Conservation (phyloP, 1,140 invertebrate species). For the Drosophila yakuba region DNA sequence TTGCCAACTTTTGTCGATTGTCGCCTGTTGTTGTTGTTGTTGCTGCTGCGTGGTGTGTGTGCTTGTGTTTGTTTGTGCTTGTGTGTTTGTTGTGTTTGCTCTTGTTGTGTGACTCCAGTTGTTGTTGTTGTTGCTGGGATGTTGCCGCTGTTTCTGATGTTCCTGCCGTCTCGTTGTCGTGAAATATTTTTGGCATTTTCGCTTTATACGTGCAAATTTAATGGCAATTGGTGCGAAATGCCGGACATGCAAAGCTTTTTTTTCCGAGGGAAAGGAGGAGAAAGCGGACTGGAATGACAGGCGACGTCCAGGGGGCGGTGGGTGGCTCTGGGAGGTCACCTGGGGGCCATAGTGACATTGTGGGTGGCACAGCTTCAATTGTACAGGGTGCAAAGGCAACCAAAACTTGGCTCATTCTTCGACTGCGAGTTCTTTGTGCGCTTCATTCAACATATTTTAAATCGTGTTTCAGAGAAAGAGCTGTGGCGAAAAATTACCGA, state of each 20-base stretch:
- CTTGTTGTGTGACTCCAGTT: constrained; percentile 34
- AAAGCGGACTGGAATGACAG: constrained; percentile 25
- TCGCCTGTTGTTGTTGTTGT: constrained; percentile 67
- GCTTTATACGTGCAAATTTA: constrained; percentile 80
- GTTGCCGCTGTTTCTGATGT: constrained; percentile 17
- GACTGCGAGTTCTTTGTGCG: constrained; percentile 20
- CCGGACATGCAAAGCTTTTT: constrained; percentile 72
- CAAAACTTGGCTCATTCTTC: constrained; percentile 16
- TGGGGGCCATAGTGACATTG: constrained; percentile 22
- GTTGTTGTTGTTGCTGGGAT: constrained; percentile 23
- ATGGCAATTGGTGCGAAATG: constrained; percentile 82
- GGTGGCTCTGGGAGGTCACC: not conserved
- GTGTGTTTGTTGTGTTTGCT: constrained; percentile 40
- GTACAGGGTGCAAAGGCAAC: constrained; percentile 46
- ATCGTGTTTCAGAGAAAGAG: constrained; percentile 18
- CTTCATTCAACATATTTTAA: constrained; percentile 24
- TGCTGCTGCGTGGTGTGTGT: constrained; percentile 1
- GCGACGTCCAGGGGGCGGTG: constrained; percentile 29
- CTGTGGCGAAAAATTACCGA: constrained; percentile 23
- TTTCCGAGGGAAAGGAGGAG: constrained; percentile 1
- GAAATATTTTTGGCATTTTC: constrained; percentile 81
- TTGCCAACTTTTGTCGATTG: constrained; percentile 41
- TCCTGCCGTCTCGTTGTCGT: constrained; percentile 63
- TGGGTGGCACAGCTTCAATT: constrained; percentile 38
- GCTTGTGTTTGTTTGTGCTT: constrained; percentile 15